Evolutionary conservation across 1,140 invertebrate genomes (phyloP).

Genomic region (Drosophila pseudoobscura): DNA sequence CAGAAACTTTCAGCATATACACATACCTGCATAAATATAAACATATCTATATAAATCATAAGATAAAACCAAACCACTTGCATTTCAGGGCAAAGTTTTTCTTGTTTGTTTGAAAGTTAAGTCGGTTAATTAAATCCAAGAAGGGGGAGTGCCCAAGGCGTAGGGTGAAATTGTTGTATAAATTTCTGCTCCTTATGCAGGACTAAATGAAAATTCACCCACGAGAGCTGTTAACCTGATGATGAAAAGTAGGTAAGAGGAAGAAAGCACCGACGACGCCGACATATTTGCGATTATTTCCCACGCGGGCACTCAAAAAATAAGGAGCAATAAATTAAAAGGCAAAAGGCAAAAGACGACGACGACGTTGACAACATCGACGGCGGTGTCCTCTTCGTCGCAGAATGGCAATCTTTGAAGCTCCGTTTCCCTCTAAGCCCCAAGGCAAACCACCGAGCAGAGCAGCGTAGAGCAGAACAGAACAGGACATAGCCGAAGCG

Average conservation of each 20-base stretch:
- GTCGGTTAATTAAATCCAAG: slow-evolving; percentile 73
- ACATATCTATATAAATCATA: slow-evolving; percentile 7
- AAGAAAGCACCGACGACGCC: slow-evolving; percentile 31
- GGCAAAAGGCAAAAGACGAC: slow-evolving; percentile 61
- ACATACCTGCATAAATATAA: slow-evolving; percentile 12
- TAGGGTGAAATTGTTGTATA: slow-evolving; percentile 62
- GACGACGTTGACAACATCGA: no score
- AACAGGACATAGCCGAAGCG: slow-evolving; percentile 19
- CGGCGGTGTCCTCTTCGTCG: slow-evolving; percentile 25
- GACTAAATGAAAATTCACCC: slow-evolving; percentile 80
- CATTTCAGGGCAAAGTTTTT: slow-evolving; percentile 43
- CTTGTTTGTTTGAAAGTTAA: slow-evolving; percentile 55
- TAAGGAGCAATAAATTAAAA: slow-evolving; percentile 81
- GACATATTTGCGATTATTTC: slow-evolving; percentile 82
- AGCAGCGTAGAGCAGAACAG: slow-evolving; percentile 21
- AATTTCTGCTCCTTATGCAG: slow-evolving; percentile 60
- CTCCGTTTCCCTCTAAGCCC: slow-evolving; percentile 29
- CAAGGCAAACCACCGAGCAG: background rate
- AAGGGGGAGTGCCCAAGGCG: background rate
- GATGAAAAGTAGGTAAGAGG: slow-evolving; percentile 74
- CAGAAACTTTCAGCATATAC: slow-evolving; percentile 56
- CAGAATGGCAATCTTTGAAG: slow-evolving; percentile 34
- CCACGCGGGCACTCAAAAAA: slow-evolving; percentile 80
- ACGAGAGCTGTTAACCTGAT: slow-evolving; percentile 81
- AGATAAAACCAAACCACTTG: slow-evolving; percentile 22